Evolutionary conservation across 2,113 vertebrate species (phyloP).

Genomic region (Aphelocoma coerulescens): DNA sequence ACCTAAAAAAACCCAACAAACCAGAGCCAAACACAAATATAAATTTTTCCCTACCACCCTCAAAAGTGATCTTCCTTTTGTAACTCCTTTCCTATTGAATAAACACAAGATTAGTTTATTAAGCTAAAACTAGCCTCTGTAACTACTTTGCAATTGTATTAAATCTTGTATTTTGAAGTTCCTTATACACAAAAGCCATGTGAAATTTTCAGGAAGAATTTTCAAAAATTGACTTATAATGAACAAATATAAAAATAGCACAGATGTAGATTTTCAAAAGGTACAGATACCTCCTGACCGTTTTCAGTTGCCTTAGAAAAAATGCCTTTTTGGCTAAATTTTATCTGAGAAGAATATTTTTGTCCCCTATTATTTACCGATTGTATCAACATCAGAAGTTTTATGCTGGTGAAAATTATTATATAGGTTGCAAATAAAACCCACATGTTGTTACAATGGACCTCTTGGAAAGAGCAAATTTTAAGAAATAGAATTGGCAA

Average conservation of each 20-base stretch:
- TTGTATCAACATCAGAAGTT: not conserved
- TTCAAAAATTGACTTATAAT: not conserved
- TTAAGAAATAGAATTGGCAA: not conserved
- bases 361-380: not conserved
- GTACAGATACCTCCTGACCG: not conserved
- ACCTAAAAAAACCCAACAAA: not conserved
- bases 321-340: not conserved
- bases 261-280: not conserved
- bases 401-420: not conserved
- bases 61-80: not conserved
- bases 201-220: not conserved
- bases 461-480: not conserved
- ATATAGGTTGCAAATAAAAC: not conserved
- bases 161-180: not conserved
- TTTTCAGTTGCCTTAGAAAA: not conserved
- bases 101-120: not conserved
- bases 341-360: not conserved
- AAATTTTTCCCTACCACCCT: not conserved
- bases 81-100: not conserved
- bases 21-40: not conserved
- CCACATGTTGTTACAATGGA: not conserved
- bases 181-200: rapidly evolving
- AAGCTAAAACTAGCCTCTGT: not conserved
- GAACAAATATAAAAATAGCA: not conserved
- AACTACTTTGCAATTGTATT: not conserved